Percentiles rank a stretch among this genome's conserved stretches.
These are phyloP conservation scores for Galaxea fascicularis DNA, from an alignment of 92 coral and sea anemone genomes.

Conservation along the genomic window DNA sequence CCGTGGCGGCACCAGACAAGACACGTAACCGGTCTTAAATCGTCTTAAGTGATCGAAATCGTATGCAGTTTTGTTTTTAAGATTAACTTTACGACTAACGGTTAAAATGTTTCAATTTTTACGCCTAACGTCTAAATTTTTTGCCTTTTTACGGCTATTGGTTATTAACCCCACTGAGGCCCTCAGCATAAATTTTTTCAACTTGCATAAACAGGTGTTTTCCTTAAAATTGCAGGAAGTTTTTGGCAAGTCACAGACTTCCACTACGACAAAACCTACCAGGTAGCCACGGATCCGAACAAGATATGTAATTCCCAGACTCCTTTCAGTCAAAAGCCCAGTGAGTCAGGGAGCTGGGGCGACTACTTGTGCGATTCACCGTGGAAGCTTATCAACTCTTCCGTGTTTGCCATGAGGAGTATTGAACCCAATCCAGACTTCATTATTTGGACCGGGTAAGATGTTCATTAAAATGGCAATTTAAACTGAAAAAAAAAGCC, in stretches of 20 bases:
- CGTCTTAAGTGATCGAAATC: too few species aligned
- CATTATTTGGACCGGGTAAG: constrained; percentile 78
- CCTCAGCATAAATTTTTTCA: neutral
- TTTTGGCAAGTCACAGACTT: constrained; percentile 78
- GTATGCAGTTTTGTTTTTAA: too few species aligned
- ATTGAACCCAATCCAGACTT: constrained; percentile 68
- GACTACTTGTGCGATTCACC: constrained; percentile 70
- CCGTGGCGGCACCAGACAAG: too few species aligned
- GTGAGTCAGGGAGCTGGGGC: constrained; percentile 64
- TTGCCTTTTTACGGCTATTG: too few species aligned
- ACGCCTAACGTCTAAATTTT: too few species aligned
- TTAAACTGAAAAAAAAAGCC: too few species aligned
- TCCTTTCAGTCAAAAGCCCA: constrained; percentile 36
- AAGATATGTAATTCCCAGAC: constrained; percentile 77
- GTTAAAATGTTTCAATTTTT: too few species aligned
- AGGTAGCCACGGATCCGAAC: constrained; percentile 45
- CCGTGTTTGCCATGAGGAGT: constrained; percentile 63
- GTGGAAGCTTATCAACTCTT: constrained; percentile 73
- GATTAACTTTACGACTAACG: too few species aligned
- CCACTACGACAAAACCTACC: constrained; percentile 73
- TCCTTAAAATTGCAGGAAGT: constrained; percentile 39
- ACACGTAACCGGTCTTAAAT: too few species aligned
- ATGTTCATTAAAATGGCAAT: neutral
- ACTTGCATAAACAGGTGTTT: neutral
- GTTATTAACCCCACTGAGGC: too few species aligned